phyloP scores from a whole-genome alignment of 1,140 invertebrate genomes.

The Sinonovacula constricta region DNA sequence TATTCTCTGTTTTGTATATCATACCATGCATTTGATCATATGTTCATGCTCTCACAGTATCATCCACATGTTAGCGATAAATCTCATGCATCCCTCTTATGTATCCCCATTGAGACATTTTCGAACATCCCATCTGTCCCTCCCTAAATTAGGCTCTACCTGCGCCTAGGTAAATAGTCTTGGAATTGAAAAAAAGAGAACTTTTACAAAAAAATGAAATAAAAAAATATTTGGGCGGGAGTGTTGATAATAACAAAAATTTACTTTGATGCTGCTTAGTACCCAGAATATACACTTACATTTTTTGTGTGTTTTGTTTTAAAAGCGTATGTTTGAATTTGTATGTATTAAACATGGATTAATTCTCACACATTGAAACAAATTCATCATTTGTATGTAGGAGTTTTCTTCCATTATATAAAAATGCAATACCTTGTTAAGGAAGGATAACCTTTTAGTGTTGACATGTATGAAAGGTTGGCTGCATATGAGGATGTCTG shows the following conservation, averaged over 20 bases:
- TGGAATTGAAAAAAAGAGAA: neutral
- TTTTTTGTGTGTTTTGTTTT: neutral
- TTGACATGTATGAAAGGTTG: too few relatives aligned
- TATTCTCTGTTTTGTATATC: neutral
- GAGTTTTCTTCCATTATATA: too few relatives aligned
- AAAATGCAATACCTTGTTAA: too few relatives aligned
- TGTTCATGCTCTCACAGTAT: neutral
- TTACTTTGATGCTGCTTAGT: neutral
- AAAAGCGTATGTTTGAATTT: too few relatives aligned
- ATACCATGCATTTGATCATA: neutral
- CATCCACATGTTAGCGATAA: slow-evolving; percentile 49
- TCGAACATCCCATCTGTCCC: slow-evolving; percentile 31
- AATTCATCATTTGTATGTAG: too few relatives aligned
- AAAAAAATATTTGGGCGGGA: neutral
- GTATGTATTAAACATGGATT: too few relatives aligned
- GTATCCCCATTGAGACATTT: slow-evolving; percentile 17
- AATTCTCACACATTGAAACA: too few relatives aligned
- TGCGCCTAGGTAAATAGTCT: slow-evolving; percentile 46
- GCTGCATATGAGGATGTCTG: too few relatives aligned
- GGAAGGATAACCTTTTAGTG: too few relatives aligned
- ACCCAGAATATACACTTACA: neutral
- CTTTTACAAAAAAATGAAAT: neutral
- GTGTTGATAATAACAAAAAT: neutral
- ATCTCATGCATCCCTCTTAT: slow-evolving; percentile 45
- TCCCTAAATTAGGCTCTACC: slow-evolving; percentile 46